Evolutionary conservation across 2,797 vertebrate genomes (phyloP).

Genomic region (Sylvilagus floridanus): DNA sequence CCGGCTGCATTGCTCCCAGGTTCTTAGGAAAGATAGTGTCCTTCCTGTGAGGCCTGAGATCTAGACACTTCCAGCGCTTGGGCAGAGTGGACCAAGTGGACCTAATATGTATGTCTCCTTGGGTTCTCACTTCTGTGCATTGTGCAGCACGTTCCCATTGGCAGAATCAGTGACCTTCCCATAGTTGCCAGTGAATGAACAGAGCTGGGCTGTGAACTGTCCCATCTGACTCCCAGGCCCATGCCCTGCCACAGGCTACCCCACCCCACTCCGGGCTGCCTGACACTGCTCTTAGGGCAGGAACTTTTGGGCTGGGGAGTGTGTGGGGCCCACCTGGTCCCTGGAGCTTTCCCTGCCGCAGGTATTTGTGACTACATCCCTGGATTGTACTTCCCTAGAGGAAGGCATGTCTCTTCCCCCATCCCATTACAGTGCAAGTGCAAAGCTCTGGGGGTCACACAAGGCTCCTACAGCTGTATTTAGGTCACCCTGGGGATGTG

Average conservation of each 20-base stretch:
- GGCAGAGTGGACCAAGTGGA: background rate
- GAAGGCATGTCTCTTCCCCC: background rate
- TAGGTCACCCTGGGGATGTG: background rate
- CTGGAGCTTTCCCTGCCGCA: background rate
- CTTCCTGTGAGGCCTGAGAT: background rate
- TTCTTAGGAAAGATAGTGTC: slow-evolving; percentile 15
- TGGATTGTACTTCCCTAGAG: background rate
- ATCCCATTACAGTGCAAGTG: background rate
- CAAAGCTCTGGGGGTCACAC: background rate
- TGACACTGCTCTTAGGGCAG: background rate
- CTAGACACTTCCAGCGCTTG: background rate
- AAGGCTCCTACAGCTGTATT: background rate
- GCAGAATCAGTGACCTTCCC: background rate
- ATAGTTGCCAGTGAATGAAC: background rate
- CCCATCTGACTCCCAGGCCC: background rate
- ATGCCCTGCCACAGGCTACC: background rate
- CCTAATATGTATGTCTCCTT: background rate
- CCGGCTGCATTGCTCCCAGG: background rate
- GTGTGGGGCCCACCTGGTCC: background rate
- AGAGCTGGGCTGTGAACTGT: background rate
- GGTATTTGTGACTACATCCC: background rate
- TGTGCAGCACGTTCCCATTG: background rate
- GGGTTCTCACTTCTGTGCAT: background rate
- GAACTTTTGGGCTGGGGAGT: background rate
- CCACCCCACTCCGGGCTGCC: background rate